phyloP scores from a whole-genome alignment of 2,113 vertebrate genomes.

The Hassar affinis region DNA sequence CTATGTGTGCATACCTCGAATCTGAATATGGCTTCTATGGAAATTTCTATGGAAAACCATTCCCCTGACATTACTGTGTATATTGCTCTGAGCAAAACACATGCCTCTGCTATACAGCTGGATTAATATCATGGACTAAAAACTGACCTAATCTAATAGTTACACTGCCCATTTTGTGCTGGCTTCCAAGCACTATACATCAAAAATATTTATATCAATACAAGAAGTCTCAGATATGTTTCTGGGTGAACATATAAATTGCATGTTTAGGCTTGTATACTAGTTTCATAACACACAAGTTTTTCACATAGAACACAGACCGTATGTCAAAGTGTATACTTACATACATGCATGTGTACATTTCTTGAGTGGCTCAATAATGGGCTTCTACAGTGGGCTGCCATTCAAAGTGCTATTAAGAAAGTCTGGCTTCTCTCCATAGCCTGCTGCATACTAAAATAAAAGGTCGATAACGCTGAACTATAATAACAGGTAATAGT shows the following conservation, averaged over 20 bases:
- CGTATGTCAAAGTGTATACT: not conserved
- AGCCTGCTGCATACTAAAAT: conserved; percentile 55
- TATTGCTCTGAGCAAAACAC: too few species aligned
- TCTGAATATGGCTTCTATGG: not conserved
- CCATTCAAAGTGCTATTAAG: conserved; percentile 48
- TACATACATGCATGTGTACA: not conserved
- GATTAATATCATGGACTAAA: not conserved
- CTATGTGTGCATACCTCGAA: not conserved
- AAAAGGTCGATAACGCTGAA: conserved; percentile 61
- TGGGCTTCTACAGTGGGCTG: conserved; percentile 32
- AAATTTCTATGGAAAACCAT: not conserved
- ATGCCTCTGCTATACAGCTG: not conserved
- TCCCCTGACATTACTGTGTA: not conserved
- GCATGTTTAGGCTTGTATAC: not conserved
- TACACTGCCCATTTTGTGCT: not conserved
- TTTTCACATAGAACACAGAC: not conserved
- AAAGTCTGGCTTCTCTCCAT: conserved; percentile 44
- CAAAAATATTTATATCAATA: not conserved
- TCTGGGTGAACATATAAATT: not conserved
- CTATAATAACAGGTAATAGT: conserved; percentile 59
- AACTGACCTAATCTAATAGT: not conserved
- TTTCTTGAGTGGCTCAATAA: conserved; percentile 46
- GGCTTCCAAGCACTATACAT: not conserved
- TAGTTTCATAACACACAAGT: not conserved
- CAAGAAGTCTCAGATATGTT: not conserved